Conservation (phyloP, 2,888 invertebrate genomes). For the Ischnura elegans region DNA sequence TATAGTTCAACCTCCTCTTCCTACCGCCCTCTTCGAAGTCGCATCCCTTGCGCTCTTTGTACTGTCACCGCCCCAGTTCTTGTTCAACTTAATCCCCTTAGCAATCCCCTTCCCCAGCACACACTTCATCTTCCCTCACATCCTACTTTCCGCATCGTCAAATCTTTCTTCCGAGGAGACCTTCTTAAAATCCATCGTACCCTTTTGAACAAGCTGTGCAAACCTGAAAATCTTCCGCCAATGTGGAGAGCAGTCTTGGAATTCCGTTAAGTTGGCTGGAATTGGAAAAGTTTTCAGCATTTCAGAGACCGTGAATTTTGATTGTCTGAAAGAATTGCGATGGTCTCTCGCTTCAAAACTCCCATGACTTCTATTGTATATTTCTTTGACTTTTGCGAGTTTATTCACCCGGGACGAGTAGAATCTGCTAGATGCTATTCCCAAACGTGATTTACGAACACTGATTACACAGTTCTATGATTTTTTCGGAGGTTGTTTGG, state of each 20-base stretch:
- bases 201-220: not conserved
- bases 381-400: not conserved
- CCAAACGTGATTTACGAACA: too few species aligned
- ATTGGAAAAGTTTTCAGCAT: not conserved
- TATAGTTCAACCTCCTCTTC: not conserved
- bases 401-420: not conserved
- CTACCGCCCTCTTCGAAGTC: not conserved
- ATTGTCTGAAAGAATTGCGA: not conserved
- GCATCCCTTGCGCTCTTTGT: not conserved
- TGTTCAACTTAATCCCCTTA: slow-evolving; percentile 25
- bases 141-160: not conserved
- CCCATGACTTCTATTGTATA: not conserved
- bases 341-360: not conserved
- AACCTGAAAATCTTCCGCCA: not conserved
- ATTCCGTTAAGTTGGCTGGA: not conserved
- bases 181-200: not conserved
- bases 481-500: too few species aligned
- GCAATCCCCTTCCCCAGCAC: not conserved
- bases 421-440: not conserved
- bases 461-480: too few species aligned
- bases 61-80: not conserved
- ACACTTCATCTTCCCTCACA: not conserved
- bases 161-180: not conserved
- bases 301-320: not conserved
- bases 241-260: not conserved